These are phyloP conservation scores for Callocephalon fimbriatum DNA, from an alignment of 2,113 vertebrate species.

Conservation along the genomic window DNA sequence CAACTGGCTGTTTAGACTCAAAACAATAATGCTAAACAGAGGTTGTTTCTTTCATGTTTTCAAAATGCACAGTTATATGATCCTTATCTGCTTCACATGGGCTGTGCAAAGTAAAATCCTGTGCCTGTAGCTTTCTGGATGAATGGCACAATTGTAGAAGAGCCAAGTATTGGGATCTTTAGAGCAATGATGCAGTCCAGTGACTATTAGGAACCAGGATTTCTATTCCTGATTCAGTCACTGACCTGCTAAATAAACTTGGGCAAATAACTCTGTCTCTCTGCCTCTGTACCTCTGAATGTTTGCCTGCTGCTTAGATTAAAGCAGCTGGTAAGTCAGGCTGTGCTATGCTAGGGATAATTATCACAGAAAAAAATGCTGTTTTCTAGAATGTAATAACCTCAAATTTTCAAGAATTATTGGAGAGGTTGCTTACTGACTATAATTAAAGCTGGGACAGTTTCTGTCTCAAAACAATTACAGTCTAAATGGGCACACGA, in stretches of 20 bases:
- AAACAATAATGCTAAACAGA: neutral
- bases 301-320: neutral
- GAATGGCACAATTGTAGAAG: neutral
- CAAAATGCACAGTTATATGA: neutral
- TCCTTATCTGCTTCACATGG: neutral
- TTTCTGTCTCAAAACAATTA: neutral
- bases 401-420: neutral
- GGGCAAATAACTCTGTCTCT: neutral
- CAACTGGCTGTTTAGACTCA: neutral
- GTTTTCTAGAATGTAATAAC: neutral
- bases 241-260: neutral
- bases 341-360: neutral
- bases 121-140: neutral
- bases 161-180: neutral
- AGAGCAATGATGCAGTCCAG: fast-evolving
- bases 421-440: neutral
- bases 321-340: neutral
- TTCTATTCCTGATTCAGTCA: neutral
- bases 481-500: neutral
- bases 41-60: neutral
- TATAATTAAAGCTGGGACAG: neutral
- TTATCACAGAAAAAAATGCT: neutral
- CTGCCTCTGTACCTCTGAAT: neutral
- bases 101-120: neutral
- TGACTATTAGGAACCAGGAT: neutral